Evolutionary conservation across 2,888 invertebrate species (phyloP), one percentile per base, ranked within the genome.

Genomic region (Archaeoteleia sp.): DNA sequence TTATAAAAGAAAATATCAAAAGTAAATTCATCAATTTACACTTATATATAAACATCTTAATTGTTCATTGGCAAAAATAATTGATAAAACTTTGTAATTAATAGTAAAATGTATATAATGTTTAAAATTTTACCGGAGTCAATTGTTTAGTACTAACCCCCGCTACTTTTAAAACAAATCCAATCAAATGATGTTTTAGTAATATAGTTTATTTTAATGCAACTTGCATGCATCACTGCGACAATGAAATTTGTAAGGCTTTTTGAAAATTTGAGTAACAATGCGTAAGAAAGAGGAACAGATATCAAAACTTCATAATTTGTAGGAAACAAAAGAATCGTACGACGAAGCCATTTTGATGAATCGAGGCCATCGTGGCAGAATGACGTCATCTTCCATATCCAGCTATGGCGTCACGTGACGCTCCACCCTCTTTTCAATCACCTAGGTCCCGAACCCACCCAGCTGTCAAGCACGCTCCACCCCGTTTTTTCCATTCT

Each of bases 381-480:
- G 84, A 78, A 84, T 87, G 84, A 84, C 85, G 84, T 84, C 84
- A 83, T 71, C 79, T 78, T 79, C 79, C 80, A 82, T 80, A 81
- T 79, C 76, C 82, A 80, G 76, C 77, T 78, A 85, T 85, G 84
- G 84, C 85, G 82, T 85, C 84, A 85, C 83, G 83, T 85, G 84
- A 83, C 85, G 83, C 88, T 88, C 88, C 88, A 88, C 88, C 88
- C 88, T 87, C 86, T 87, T 87, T 86, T 88, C 88, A 88, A 88
- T 88, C 88, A 88, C 86, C 85, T 82, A 81, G 81, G 82, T 80
- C 80, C 81, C 80, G 81, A 85, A 84, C 84, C 85, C 85, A 85
- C 86, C 87, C 87, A 85, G 82, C 82, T 84, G 84, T 85, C 85
- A 83, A 79, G 79, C 76, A 79, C 78, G 84, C 85, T 84, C 85